Evolutionary conservation across 2,113 vertebrate genomes (phyloP), one percentile per base, ranked within the genome.

Genomic region (Nerophis lumbriciformis): DNA sequence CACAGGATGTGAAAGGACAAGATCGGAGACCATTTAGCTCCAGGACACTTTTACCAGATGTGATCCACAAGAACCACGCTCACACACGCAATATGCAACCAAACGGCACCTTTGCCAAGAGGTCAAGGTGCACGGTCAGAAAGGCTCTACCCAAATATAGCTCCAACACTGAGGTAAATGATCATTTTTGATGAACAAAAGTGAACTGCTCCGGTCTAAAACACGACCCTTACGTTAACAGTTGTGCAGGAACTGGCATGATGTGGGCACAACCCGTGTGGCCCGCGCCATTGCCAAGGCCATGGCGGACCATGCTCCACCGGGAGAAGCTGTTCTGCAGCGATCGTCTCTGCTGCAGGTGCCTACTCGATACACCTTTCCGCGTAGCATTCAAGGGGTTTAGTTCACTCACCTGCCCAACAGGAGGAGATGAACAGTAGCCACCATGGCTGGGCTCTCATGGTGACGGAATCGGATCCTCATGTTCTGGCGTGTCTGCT

Each of bases 401-500:
- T 5, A 6, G 19, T 60, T 14, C 35, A 63, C 5, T 57, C 9
- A 57, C 38, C 45, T 53, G 58, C 59, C 61, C 16, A 48, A 52
- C 72, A 92, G 92, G 87, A 89, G 70, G 87, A 91, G 57, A 77
- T 93, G 59, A 92, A 93, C 75, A 78, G 81, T 16, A 90, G 78
- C 8, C 90, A 91, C 38, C 88, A 87, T 39, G 89, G 88, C 52
- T 93, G 92, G 91, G 84, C 87, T 53, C 77, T 85, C 8, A 72
- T 93, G 53, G 84, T 85, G 53, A 85, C 85, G 0, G 92, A 93
- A 68, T 78, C 76, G 1, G 84, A 92, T 59, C 90, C 90, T 48
- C 76, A 82, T 8, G 86, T 93, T 50, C 88, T 93, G 68, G 86
- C 82, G 56, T 84, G 77, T 58, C 77, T 93, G 14, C 68, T 93